Evolutionary conservation across 2,888 invertebrate species (phyloP).

Genomic region (Camptogramma bilineatum): DNA sequence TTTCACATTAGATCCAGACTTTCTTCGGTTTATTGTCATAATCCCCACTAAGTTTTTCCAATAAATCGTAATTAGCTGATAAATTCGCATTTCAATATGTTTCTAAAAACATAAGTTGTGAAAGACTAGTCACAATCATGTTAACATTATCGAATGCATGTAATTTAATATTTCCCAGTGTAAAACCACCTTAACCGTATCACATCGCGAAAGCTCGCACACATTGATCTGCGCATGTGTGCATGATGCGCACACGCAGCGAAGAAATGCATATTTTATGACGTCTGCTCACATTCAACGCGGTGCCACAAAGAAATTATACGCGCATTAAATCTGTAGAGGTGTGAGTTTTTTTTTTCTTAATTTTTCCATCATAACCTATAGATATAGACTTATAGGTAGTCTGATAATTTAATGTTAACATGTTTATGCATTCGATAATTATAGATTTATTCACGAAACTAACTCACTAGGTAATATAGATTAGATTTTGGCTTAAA

Average conservation of each 20-base stretch:
- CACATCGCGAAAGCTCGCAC: constrained; percentile 39
- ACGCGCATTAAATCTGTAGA: constrained; percentile 84
- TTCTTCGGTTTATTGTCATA: too few species aligned
- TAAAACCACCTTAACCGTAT: constrained; percentile 34
- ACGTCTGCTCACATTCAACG: constrained; percentile 84
- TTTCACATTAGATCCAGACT: too few species aligned
- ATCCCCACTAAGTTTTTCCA: too few species aligned
- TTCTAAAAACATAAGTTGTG: too few species aligned
- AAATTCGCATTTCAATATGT: too few species aligned
- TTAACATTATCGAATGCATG: too few species aligned
- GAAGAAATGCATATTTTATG: constrained; percentile 86
- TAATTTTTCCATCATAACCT: constrained; percentile 57
- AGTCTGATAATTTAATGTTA: constrained; percentile 11
- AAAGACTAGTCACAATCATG: too few species aligned
- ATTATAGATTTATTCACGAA: constrained; percentile 42
- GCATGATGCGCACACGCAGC: constrained; percentile 66
- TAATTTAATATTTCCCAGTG: constrained; percentile 20
- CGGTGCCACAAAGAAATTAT: constrained; percentile 86
- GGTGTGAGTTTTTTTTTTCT: constrained; percentile 71
- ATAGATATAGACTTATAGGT: constrained; percentile 29
- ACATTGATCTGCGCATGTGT: constrained; percentile 38
- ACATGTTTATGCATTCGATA: constrained; percentile 41
- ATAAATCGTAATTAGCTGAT: too few species aligned
- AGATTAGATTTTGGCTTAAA: too few species aligned
- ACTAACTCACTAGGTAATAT: neutral